Base-by-base conservation (phyloP, 1,140 invertebrate genomes). In the Anadara kagoshimensis region DNA sequence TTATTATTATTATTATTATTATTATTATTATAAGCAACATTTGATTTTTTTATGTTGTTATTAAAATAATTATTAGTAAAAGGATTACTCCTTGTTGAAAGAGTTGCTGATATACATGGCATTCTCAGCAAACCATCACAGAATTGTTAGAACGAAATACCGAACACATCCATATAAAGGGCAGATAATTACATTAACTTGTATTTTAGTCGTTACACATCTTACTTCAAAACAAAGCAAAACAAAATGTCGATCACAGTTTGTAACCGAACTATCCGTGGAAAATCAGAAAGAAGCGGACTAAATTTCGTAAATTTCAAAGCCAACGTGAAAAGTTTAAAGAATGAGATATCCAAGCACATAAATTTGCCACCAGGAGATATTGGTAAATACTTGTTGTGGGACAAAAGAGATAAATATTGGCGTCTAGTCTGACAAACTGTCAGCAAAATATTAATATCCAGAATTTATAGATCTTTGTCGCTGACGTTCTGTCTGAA, bases 291-390 rank as follows among this genome's bases (percentile, higher is more conserved):
- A 26, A 56, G 43, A 45, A 26, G 24, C 41, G 57, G 57, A 26
- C 22, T 68, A 12, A 68, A 58, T 45, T 44, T 56, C 14, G 43
- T 68, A 24, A 68, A 68, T 47, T 57, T 68, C 12, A 68, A 68
- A 68, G 41, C 53, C 12, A 44, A 41, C 44, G 66, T 68, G 12
- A 24, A 56, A 58, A 57, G 47, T 20, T 41, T 68, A 22, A 68
- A 68, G 45, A 43, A 57, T 5, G 66, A 56, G 29, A 68, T 68
- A 11, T 68, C 66, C 12, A 68, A 57, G 54, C 43, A 1, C 11
- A 68, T 68, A 56, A 68, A 68, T 14, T 24, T 26, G 26, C 51
- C 66, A 26, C 26, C 43, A 16, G 24, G 24, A 16, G 66, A 68
- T n/a, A 57, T 68, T 45, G 66, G 66, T 68, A 58, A n/a, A 58